These are phyloP conservation scores for Troilus luridus DNA, from an alignment of 2,888 invertebrate species.

Conservation along the genomic window DNA sequence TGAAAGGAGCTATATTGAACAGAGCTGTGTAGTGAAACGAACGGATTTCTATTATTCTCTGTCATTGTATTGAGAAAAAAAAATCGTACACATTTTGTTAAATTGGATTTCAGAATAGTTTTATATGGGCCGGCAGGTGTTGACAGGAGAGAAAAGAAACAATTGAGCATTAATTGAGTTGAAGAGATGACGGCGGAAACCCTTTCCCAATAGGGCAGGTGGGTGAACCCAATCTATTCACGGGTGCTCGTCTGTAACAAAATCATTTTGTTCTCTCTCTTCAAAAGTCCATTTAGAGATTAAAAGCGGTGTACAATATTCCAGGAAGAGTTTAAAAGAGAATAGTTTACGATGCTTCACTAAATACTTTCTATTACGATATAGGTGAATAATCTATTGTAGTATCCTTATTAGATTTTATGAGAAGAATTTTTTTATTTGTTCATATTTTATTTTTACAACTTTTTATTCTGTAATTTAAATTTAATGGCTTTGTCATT, in stretches of 20 bases:
- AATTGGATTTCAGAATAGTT: not conserved
- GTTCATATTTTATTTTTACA: no score
- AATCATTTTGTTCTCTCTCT: not conserved
- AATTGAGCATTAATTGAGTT: constrained; percentile 6
- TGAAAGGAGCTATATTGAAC: no score
- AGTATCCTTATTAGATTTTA: no score
- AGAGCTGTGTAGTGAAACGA: no score
- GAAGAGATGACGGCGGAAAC: not conserved
- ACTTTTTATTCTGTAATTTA: no score
- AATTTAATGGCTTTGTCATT: no score
- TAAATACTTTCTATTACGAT: no score
- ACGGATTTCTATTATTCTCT: no score
- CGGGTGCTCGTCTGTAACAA: not conserved
- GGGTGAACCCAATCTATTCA: not conserved
- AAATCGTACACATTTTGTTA: not conserved
- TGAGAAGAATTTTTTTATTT: no score
- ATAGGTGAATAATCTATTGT: no score
- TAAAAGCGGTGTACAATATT: not conserved
- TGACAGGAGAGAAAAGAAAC: not conserved
- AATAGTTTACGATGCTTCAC: no score
- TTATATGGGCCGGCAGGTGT: not conserved
- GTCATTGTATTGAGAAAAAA: no score
- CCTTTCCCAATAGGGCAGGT: not conserved
- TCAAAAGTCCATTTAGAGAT: not conserved
- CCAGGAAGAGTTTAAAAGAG: not conserved